These are phyloP conservation scores for Forpus xanthops DNA, from an alignment of 2,797 vertebrate species.

Conservation along the genomic window DNA sequence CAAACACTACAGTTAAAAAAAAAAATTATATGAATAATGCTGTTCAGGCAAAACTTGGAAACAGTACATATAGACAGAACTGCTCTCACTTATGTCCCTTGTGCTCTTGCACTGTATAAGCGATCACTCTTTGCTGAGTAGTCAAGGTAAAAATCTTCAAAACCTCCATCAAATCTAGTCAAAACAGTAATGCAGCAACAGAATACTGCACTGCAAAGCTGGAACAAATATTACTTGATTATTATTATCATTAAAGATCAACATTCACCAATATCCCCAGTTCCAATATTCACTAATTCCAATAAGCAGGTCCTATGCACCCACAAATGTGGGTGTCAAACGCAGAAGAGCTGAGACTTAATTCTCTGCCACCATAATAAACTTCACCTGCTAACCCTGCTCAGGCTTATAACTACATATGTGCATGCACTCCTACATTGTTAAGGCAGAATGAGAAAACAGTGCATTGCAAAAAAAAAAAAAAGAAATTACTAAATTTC, in stretches of 20 bases:
- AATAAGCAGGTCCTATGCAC: neutral
- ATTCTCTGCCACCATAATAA: neutral
- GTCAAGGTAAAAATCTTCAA: neutral
- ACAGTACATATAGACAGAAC: neutral
- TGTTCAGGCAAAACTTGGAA: neutral
- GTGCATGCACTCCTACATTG: neutral
- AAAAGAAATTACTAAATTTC: neutral
- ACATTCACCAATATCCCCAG: neutral
- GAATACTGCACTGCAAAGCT: neutral
- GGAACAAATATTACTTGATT: neutral
- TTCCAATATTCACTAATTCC: neutral
- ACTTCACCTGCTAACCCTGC: neutral
- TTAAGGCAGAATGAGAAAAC: neutral
- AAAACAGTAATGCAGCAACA: neutral
- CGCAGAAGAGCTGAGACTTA: fast-evolving
- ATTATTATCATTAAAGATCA: neutral
- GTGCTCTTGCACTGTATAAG: neutral
- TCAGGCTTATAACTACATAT: neutral
- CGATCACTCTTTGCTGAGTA: neutral
- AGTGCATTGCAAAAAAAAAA: neutral
- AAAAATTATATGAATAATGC: neutral
- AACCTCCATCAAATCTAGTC: neutral
- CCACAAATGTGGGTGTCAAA: neutral
- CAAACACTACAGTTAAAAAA: neutral
- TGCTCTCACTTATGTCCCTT: neutral